Evolutionary conservation across 2,888 invertebrate species (phyloP).

Genomic region (Gordius sp.): DNA sequence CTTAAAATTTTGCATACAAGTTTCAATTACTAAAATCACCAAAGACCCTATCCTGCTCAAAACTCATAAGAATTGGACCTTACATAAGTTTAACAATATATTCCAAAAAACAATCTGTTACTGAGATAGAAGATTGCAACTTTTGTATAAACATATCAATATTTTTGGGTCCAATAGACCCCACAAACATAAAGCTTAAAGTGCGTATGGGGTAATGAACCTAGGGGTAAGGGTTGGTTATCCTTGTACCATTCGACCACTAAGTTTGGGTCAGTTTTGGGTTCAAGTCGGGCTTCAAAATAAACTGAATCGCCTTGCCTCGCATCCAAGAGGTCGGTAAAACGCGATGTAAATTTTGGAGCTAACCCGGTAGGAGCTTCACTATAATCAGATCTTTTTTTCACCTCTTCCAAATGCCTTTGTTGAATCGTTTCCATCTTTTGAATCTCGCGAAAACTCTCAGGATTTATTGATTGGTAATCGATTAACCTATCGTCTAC

Average conservation of each 20-base stretch:
- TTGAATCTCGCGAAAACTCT: background rate
- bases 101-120: no score
- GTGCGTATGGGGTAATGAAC: no score
- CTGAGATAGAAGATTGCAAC: no score
- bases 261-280: background rate
- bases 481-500: no score
- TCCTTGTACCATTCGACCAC: background rate
- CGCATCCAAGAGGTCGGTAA: background rate
- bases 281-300: background rate
- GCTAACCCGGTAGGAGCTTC: background rate
- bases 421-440: background rate
- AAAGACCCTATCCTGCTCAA: no score
- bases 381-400: background rate
- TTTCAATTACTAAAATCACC: no score
- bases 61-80: no score
- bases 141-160: no score
- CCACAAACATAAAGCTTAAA: no score
- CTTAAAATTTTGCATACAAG: no score
- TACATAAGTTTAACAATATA: no score
- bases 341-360: background rate
- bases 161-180: no score
- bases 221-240: background rate
- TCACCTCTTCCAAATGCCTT: background rate
- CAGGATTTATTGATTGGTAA: background rate
- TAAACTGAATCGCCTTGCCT: background rate